Conservation (phyloP, 1,140 invertebrate species). For the Orius insidiosus region DNA sequence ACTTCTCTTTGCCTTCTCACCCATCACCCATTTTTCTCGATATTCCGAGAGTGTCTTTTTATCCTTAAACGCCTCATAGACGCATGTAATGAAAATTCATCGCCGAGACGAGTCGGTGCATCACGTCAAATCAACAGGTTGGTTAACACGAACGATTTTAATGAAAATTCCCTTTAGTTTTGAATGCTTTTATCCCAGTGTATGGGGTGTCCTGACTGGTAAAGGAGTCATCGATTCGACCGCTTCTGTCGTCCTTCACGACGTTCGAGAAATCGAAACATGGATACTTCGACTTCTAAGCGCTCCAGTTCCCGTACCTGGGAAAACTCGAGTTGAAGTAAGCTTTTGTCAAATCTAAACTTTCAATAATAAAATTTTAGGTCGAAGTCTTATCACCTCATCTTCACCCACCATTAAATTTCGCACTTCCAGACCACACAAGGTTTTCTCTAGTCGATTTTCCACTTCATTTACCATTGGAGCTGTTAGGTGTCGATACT, state of each 20-base stretch:
- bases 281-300: slow-evolving; percentile 93
- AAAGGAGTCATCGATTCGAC: slow-evolving; percentile 51
- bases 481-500: slow-evolving; percentile 91
- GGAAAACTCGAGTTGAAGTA: slow-evolving; percentile 86
- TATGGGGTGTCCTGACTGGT: slow-evolving; percentile 76
- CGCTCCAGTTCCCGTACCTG: slow-evolving; percentile 91
- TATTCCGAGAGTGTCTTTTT: slow-evolving; percentile 92
- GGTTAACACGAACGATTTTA: slow-evolving; percentile 14
- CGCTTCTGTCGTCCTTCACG: slow-evolving; percentile 78
- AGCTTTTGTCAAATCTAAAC: too few species aligned
- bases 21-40: slow-evolving; percentile 97
- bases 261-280: slow-evolving; percentile 94
- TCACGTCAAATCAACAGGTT: slow-evolving; percentile 72
- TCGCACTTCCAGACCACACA: slow-evolving; percentile 94
- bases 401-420: slow-evolving; percentile 71
- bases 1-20: slow-evolving; percentile 95
- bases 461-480: slow-evolving; percentile 91
- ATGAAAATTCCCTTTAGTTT: slow-evolving; percentile 18
- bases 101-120: slow-evolving; percentile 69
- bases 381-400: slow-evolving; percentile 80
- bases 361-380: slow-evolving; percentile 27
- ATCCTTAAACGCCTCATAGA: slow-evolving; percentile 90
- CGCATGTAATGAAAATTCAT: slow-evolving; percentile 86
- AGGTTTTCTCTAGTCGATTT: slow-evolving; percentile 93
- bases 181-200: slow-evolving; percentile 41